A percentile compares a stretch with the other conserved stretches of the same genome.
Evolutionary conservation across 2,113 vertebrate genomes (phyloP).

Genomic region (Megalops atlanticus): DNA sequence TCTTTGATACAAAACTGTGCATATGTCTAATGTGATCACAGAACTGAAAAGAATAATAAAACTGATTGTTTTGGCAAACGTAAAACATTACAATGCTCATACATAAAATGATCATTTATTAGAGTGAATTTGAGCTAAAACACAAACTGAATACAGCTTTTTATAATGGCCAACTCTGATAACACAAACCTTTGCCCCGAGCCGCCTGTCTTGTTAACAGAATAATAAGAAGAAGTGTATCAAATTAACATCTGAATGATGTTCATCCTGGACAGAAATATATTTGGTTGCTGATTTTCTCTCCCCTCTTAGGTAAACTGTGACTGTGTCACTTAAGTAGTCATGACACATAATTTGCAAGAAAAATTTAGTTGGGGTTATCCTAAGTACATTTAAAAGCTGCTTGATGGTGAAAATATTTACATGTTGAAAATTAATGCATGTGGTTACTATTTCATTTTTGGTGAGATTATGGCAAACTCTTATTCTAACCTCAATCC

Average conservation of each 20-base stretch:
- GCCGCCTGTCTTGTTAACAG: neutral
- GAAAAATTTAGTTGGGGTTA: neutral
- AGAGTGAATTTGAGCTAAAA: neutral
- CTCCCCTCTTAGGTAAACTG: neutral
- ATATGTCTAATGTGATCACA: neutral
- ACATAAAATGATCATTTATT: neutral
- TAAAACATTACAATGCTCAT: neutral
- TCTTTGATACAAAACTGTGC: neutral
- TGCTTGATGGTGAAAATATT: neutral
- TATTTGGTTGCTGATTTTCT: conserved; percentile 13
- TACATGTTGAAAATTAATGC: neutral
- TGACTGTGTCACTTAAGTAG: neutral
- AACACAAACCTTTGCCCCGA: neutral
- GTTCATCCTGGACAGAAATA: neutral
- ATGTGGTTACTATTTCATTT: neutral
- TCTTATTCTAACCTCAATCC: neutral
- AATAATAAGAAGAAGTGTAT: conserved; percentile 14
- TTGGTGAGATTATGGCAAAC: neutral
- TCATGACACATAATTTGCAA: neutral
- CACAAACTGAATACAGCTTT: neutral
- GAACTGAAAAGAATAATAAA: neutral
- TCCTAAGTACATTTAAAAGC: neutral
- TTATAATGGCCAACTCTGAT: neutral
- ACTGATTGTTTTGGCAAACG: neutral
- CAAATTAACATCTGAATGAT: conserved; percentile 8